phyloP scores from a whole-genome alignment of 2,797 vertebrate species.

The Otus scops region DNA sequence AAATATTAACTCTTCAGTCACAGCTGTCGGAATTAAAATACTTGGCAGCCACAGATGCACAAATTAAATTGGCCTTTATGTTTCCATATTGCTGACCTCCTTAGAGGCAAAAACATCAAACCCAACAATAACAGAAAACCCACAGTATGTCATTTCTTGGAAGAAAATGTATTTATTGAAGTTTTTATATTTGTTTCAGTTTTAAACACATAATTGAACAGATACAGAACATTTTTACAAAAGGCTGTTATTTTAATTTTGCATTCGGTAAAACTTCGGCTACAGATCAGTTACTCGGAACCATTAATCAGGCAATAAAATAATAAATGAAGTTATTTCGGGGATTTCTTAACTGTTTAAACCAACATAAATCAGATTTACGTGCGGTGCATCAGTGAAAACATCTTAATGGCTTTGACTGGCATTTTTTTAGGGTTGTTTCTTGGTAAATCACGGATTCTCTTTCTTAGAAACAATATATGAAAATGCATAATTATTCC shows the following conservation, averaged over 20 bases:
- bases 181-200: slow-evolving; percentile 73
- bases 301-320: slow-evolving; percentile 75
- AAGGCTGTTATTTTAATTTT: slow-evolving; percentile 73
- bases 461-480: neutral
- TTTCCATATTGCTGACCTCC: slow-evolving; percentile 99
- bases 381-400: slow-evolving; percentile 44
- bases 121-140: slow-evolving; percentile 81
- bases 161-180: slow-evolving; percentile 78
- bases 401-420: slow-evolving; percentile 51
- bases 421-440: slow-evolving; percentile 41
- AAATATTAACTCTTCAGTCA: slow-evolving; percentile 99
- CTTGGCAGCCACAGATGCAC: slow-evolving; percentile 98
- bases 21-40: slow-evolving; percentile 99
- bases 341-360: slow-evolving; percentile 82
- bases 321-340: slow-evolving; percentile 64
- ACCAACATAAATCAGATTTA: slow-evolving; percentile 82
- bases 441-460: slow-evolving; percentile 3
- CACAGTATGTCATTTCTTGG: slow-evolving; percentile 77
- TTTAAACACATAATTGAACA: slow-evolving; percentile 73
- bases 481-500: slow-evolving; percentile 34
- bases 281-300: slow-evolving; percentile 57
- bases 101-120: slow-evolving; percentile 89
- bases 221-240: slow-evolving; percentile 56
- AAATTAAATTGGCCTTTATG: slow-evolving; percentile 99
- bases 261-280: slow-evolving; percentile 59